phyloP scores from a whole-genome alignment of 2,888 invertebrate species.

The Acholoe squamosa region DNA sequence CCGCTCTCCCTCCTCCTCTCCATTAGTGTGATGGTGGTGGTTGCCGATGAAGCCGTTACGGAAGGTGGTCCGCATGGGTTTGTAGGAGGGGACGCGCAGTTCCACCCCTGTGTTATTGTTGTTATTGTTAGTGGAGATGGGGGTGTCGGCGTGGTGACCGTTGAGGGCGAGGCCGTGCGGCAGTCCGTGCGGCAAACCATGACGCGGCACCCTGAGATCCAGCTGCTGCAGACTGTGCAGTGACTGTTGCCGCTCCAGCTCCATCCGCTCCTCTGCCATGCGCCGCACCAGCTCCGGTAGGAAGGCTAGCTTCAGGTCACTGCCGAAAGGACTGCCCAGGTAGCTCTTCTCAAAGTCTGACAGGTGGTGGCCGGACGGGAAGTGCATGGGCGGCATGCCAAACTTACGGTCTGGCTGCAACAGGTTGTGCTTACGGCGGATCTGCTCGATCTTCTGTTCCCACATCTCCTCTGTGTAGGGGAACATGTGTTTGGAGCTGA shows the following conservation, averaged over 20 bases:
- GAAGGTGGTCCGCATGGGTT: constrained; percentile 84
- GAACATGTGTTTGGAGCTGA: not conserved
- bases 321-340: constrained; percentile 71
- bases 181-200: not conserved
- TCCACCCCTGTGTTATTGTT: constrained; percentile 53
- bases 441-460: constrained; percentile 76
- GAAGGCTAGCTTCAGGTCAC: constrained; percentile 79
- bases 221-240: constrained; percentile 19
- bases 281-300: constrained; percentile 82
- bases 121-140: not conserved
- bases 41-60: constrained; percentile 27
- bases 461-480: constrained; percentile 66
- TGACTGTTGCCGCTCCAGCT: constrained; percentile 74
- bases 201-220: not conserved
- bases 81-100: constrained; percentile 96
- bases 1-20: not conserved
- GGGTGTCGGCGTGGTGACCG: not conserved
- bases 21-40: not conserved
- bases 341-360: constrained; percentile 30
- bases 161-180: not conserved
- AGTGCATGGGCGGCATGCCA: constrained; percentile 67
- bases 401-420: constrained; percentile 69
- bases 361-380: constrained; percentile 25
- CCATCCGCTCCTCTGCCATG: constrained; percentile 81
- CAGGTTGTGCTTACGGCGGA: constrained; percentile 80